phyloP scores from a whole-genome alignment of 2,113 vertebrate genomes.

The Gambusia holbrooki region DNA sequence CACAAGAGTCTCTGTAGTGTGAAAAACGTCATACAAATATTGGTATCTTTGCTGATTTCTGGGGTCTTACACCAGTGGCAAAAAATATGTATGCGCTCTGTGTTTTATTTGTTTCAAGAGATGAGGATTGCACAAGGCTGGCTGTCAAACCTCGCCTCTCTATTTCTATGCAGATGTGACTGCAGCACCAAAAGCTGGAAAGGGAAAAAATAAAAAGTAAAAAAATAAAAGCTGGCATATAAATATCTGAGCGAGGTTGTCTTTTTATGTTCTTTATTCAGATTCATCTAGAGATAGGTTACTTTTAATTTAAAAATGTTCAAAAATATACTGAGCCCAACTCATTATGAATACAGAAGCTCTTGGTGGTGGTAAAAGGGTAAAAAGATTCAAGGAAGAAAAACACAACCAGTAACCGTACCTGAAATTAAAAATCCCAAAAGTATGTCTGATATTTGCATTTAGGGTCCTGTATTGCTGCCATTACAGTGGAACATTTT shows the following conservation, averaged over 20 bases:
- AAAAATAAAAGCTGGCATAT: conserved; percentile 22
- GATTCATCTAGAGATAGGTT: conserved; percentile 10
- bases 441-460: neutral
- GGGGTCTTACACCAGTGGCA: conserved; percentile 28
- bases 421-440: neutral
- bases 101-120: conserved; percentile 48
- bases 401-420: neutral
- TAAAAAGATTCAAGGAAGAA: neutral
- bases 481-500: too few relatives aligned
- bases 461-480: neutral
- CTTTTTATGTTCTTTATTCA: conserved; percentile 13
- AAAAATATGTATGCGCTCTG: conserved; percentile 23
- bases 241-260: conserved; percentile 16
- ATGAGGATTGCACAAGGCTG: conserved; percentile 43
- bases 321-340: neutral
- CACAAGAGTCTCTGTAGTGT: conserved; percentile 24
- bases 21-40: conserved; percentile 23
- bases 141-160: conserved; percentile 38
- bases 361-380: neutral
- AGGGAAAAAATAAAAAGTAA: neutral
- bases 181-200: conserved; percentile 22
- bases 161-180: conserved; percentile 19
- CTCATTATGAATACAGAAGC: neutral
- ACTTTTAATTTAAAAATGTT: neutral
- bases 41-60: conserved; percentile 30